Conservation (phyloP, 2,113 vertebrate genomes). For the Oncorhynchus kisutch region DNA sequence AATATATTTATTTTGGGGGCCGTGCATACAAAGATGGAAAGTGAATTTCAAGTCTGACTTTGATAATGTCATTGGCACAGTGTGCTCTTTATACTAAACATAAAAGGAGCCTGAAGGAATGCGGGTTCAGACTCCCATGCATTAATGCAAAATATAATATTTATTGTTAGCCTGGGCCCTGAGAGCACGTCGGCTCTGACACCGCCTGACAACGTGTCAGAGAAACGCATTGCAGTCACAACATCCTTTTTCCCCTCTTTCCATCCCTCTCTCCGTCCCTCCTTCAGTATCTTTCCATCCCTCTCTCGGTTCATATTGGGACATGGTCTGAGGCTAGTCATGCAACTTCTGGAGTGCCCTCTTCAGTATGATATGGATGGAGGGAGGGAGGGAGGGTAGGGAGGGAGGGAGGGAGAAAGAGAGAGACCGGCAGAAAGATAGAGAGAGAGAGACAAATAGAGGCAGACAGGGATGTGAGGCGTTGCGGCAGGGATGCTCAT, state of each 20-base stretch:
- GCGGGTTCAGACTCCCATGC: slow-evolving; percentile 45
- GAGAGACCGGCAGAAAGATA: not conserved
- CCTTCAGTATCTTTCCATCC: slow-evolving; percentile 30
- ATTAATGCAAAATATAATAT: slow-evolving; percentile 56
- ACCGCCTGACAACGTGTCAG: slow-evolving; percentile 27
- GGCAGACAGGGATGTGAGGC: not conserved
- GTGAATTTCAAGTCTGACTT: slow-evolving; percentile 60
- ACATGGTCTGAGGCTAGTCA: no score
- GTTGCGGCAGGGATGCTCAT: slow-evolving; percentile 12
- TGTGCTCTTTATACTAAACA: slow-evolving; percentile 61
- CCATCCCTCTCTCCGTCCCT: slow-evolving; percentile 15
- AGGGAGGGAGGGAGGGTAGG: no score
- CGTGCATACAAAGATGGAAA: slow-evolving; percentile 41
- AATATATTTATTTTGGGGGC: slow-evolving; percentile 38
- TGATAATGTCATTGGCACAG: slow-evolving; percentile 61
- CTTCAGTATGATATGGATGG: no score
- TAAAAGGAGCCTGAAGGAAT: slow-evolving; percentile 56
- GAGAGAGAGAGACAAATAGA: not conserved
- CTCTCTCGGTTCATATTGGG: slow-evolving; percentile 12
- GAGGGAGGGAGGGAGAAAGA: not conserved
- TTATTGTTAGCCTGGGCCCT: slow-evolving; percentile 41
- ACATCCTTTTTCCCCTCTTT: slow-evolving; percentile 20
- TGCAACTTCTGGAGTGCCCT: no score
- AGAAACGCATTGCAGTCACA: slow-evolving; percentile 32
- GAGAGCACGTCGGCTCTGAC: slow-evolving; percentile 22